A percentile compares a stretch with the other conserved stretches of the same genome.
phyloP scores from a whole-genome alignment of 2,113 vertebrate genomes.

The Ceyx melanurus region DNA sequence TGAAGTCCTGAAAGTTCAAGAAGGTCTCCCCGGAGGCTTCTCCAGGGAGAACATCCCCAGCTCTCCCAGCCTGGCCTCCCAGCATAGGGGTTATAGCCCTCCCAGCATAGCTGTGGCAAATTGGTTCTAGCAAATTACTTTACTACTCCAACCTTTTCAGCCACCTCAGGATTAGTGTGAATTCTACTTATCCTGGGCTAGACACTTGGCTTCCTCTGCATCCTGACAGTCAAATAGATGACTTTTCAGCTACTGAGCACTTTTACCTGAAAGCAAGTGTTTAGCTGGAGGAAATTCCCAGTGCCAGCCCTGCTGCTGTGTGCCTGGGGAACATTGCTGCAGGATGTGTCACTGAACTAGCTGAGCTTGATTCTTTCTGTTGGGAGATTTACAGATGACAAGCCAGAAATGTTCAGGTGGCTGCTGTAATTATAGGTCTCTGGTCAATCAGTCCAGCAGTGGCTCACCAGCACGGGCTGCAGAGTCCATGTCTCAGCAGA shows the following conservation, averaged over 20 bases:
- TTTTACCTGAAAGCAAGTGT: not conserved
- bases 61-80: not conserved
- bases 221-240: accelerated
- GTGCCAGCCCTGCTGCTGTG: not conserved
- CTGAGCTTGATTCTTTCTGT: not conserved
- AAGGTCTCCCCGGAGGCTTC: not conserved
- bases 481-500: accelerated
- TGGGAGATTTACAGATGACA: not conserved
- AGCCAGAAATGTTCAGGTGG: not conserved
- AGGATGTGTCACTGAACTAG: not conserved
- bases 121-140: not conserved
- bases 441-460: not conserved
- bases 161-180: accelerated
- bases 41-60: not conserved
- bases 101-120: not conserved
- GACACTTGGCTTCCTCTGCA: accelerated
- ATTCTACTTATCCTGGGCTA: not conserved
- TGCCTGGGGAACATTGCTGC: not conserved
- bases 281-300: not conserved
- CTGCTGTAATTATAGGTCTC: slow-evolving; percentile 15
- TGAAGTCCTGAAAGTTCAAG: too few relatives aligned
- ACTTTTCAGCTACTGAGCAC: not conserved
- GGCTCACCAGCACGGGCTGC: not conserved
- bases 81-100: too few relatives aligned
- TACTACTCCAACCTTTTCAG: not conserved